A percentile compares a stretch with the other conserved stretches of the same genome.
Conservation (phyloP, 2,113 vertebrate genomes). For the Orthonyx spaldingii region DNA sequence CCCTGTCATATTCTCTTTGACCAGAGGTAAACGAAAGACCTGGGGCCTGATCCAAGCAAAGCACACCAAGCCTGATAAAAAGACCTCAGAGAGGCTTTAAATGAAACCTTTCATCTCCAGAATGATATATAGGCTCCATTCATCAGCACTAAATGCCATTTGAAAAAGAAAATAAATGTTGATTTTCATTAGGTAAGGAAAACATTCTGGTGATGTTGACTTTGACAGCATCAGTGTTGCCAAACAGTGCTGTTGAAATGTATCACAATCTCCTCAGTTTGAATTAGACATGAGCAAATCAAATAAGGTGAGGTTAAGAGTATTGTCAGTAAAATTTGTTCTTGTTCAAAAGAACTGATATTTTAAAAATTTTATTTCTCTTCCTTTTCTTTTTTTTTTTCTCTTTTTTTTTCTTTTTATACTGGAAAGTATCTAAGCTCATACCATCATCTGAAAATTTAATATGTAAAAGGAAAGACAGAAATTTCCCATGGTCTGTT, state of each 20-base stretch:
- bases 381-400: rapidly evolving
- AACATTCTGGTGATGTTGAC: background rate
- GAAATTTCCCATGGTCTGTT: background rate
- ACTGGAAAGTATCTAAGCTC: background rate
- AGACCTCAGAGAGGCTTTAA: background rate
- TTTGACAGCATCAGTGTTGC: background rate
- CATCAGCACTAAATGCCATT: background rate
- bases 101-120: background rate
- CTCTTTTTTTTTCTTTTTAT: rapidly evolving
- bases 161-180: background rate
- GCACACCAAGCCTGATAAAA: background rate
- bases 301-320: background rate
- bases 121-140: background rate
- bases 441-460: background rate
- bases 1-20: background rate
- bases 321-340: background rate
- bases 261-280: background rate
- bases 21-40: rapidly evolving
- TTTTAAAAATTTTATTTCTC: background rate
- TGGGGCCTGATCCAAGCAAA: background rate
- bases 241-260: background rate
- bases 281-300: background rate
- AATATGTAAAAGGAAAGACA: background rate
- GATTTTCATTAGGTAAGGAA: background rate
- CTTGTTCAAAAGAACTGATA: background rate